Percentiles rank a stretch among this genome's conserved stretches.
Conservation (phyloP, 2,113 vertebrate genomes). For the Sinocyclocheilus rhinocerous region DNA sequence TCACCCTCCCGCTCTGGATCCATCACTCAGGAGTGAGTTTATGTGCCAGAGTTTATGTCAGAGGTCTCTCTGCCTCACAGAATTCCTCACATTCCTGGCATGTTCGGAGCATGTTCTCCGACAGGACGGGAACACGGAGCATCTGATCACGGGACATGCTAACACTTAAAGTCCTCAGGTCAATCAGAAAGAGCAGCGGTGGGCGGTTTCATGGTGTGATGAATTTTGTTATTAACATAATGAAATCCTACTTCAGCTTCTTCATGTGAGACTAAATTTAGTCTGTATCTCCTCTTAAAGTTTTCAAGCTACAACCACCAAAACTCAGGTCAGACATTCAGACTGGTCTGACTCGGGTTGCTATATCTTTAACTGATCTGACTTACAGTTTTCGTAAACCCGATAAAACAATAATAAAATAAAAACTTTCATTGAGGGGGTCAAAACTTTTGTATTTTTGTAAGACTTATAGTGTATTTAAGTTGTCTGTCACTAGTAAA, state of each 20-base stretch:
- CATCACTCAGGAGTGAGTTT: not conserved
- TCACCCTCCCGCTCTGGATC: not conserved
- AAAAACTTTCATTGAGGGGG: not conserved
- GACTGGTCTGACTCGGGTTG: no score
- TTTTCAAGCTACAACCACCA: not conserved
- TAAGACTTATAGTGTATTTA: not conserved
- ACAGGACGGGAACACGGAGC: not conserved
- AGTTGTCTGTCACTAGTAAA: not conserved
- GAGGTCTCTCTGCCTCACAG: constrained; percentile 25
- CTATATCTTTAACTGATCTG: not conserved
- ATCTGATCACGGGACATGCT: constrained; percentile 5
- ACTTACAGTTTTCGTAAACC: not conserved
- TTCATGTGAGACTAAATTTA: not conserved
- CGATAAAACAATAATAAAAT: not conserved
- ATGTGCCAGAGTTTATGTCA: no score
- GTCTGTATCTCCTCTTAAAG: not conserved
- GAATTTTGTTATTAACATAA: not conserved
- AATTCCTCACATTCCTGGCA: constrained; percentile 75
- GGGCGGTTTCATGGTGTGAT: not conserved
- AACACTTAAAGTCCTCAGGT: not conserved
- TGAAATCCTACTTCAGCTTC: not conserved
- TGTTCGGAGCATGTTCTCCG: constrained; percentile 65
- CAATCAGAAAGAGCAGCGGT: not conserved
- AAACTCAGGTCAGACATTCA: not conserved
- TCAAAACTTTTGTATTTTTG: not conserved